phyloP scores from a whole-genome alignment of 2,888 invertebrate species.

The Noctua pronuba region DNA sequence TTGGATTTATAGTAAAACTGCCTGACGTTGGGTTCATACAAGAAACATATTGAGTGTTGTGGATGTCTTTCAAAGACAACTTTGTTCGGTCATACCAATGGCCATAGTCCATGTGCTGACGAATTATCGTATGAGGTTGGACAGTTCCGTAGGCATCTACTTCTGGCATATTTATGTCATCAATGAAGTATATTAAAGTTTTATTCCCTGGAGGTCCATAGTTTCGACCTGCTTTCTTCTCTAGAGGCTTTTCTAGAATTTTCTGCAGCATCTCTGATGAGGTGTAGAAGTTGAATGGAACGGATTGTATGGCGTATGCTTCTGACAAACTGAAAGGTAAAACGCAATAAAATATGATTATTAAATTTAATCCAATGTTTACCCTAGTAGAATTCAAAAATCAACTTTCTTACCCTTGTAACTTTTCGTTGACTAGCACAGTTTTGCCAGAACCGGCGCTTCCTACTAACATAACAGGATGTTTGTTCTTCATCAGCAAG shows the following conservation, averaged over 20 bases:
- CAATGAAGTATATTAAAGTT: conserved; percentile 98
- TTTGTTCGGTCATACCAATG: conserved; percentile 97
- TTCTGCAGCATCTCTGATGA: conserved; percentile 98
- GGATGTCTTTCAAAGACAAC: conserved; percentile 97
- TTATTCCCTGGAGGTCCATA: conserved; percentile 99
- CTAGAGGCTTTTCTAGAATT: conserved; percentile 97
- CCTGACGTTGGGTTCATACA: conserved; percentile 99
- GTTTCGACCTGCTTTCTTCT: conserved; percentile 98
- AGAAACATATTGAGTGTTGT: conserved; percentile 98
- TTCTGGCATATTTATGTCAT: conserved; percentile 99
- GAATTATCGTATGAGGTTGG: conserved; percentile 98
- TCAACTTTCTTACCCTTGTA: conserved; percentile 85
- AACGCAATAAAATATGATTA: no score
- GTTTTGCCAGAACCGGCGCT: conserved; percentile 98
- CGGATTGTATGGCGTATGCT: conserved; percentile 96
- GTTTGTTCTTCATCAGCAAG: conserved; percentile 95
- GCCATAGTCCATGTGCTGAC: conserved; percentile 98
- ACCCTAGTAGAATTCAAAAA: no score
- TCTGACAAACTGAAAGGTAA: conserved; percentile 91
- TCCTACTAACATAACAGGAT: conserved; percentile 98
- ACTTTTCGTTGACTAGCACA: conserved; percentile 93
- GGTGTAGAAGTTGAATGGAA: conserved; percentile 99
- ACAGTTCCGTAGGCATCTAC: conserved; percentile 97
- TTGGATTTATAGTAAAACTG: conserved; percentile 98
- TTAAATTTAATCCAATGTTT: no score